These are phyloP conservation scores for Cynodonichthys magdalenae DNA, from an alignment of 2,797 vertebrate genomes.

Conservation along the genomic window DNA sequence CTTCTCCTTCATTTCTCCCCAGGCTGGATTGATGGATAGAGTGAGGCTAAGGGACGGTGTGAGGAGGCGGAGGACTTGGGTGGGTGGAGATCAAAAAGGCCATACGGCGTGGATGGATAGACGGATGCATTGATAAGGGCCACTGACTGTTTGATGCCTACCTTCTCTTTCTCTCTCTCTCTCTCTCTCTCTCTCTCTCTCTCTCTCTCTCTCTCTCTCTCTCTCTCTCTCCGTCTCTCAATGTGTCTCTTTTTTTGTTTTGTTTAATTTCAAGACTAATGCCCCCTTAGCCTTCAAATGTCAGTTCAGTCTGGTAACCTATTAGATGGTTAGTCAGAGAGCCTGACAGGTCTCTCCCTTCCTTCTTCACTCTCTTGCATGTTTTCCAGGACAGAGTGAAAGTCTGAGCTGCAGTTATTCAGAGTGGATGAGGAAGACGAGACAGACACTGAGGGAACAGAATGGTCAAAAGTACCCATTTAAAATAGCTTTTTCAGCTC, in stretches of 20 bases:
- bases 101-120: constrained; percentile 68
- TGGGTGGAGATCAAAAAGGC: constrained; percentile 72
- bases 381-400: constrained; percentile 52
- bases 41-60: constrained; percentile 33
- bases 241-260: constrained; percentile 58
- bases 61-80: constrained; percentile 60
- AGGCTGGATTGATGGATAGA: constrained; percentile 38
- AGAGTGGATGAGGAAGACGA: constrained; percentile 23
- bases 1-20: constrained; percentile 58
- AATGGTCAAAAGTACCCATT: constrained; percentile 31
- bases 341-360: constrained; percentile 64
- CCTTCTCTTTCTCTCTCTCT: constrained; percentile 40
- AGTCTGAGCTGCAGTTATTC: constrained; percentile 52
- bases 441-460: constrained; percentile 13
- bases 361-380: constrained; percentile 29
- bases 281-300: constrained; percentile 72
- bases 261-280: constrained; percentile 71
- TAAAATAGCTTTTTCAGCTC: constrained; percentile 17
- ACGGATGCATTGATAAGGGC: constrained; percentile 81
- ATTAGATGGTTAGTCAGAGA: constrained; percentile 73
- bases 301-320: constrained; percentile 69
- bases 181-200: constrained; percentile 34
- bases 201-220: constrained; percentile 26
- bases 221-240: constrained; percentile 24
- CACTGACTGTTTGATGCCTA: constrained; percentile 66